These are phyloP conservation scores for Harpagoxenus sublaevis DNA, from an alignment of 2,888 invertebrate genomes.

Conservation along the genomic window DNA sequence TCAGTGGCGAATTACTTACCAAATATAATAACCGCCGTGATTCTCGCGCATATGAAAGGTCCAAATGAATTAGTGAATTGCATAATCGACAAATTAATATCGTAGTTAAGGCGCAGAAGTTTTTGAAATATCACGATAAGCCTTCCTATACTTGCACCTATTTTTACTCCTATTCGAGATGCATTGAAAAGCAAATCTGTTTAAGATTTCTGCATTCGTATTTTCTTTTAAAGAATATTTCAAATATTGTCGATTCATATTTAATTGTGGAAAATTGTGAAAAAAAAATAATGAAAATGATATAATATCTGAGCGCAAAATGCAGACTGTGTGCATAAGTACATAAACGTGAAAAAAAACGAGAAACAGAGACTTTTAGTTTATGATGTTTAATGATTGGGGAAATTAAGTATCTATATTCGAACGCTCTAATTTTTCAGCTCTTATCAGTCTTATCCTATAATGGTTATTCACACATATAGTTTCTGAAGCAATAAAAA, in stretches of 20 bases:
- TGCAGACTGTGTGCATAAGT: background rate
- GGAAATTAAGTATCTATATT: background rate
- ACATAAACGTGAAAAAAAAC: background rate
- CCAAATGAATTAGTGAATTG: background rate
- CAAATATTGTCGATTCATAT: too few relatives aligned
- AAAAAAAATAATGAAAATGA: background rate
- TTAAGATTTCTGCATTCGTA: background rate
- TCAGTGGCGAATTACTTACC: constrained; percentile 9
- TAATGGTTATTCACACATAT: background rate
- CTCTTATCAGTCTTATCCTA: background rate
- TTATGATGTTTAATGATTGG: background rate
- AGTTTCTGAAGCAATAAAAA: background rate
- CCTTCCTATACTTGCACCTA: background rate
- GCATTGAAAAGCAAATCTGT: background rate
- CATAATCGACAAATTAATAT: background rate
- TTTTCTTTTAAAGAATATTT: background rate
- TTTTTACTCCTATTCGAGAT: background rate
- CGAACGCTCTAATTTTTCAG: background rate
- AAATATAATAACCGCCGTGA: background rate
- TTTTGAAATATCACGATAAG: background rate
- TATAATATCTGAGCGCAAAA: background rate
- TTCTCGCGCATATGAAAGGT: too few relatives aligned
- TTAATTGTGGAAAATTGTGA: background rate
- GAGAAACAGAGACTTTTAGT: background rate
- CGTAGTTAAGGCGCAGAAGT: background rate